Base-by-base conservation (phyloP, 2,113 vertebrate genomes). In the Melanerpes formicivorus region DNA sequence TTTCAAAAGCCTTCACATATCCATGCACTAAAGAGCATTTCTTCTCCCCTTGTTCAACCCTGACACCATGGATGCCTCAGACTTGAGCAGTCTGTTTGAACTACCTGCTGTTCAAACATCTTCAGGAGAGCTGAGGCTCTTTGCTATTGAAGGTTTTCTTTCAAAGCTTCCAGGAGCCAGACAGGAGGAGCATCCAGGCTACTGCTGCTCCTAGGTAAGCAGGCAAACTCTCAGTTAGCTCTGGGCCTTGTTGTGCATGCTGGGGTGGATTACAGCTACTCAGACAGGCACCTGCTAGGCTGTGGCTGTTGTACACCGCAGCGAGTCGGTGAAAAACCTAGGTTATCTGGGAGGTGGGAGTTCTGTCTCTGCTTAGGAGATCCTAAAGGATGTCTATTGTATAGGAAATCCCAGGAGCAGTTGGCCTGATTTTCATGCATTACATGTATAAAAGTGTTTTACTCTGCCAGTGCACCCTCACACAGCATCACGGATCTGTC, bases 61-160 rank as follows among this genome's bases (percentile, higher is more conserved):
- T 92, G 80, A 62, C 73, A 78, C 93, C 80, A 84, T 46, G 71
- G 62, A 73, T 86, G 40, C 92, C 90, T 95, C 58, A 79, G 79
- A 81, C 79, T 94, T 95, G 67, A 94, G 74, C 93, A 92, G 70
- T 79, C 73, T 90, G 48, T 95, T 73, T 96, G 90, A 97, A 67
- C 54, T 91, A 76, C 84, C 66, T 69, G 40, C 88, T 92, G 84
- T 97, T 93, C 55, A 93, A 92, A 87, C 91, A 73, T 62, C 81
- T 86, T 76, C 85, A 80, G 87, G 80, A 92, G 46, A 94, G 76
- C 63, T 74, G 83, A 92, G 95, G 60, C 27, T 96, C 87, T 96
- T 90, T 91, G 34, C 80, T 93, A 52, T 52, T 69, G 52, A 71
- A n/a, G 29, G 54, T 48, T 94, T 89, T 85, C 65, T 92, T 94